A percentile compares a stretch with the other conserved stretches of the same genome.
These are phyloP conservation scores for Linyphia triangularis DNA, from an alignment of 2,888 invertebrate genomes.

Conservation along the genomic window DNA sequence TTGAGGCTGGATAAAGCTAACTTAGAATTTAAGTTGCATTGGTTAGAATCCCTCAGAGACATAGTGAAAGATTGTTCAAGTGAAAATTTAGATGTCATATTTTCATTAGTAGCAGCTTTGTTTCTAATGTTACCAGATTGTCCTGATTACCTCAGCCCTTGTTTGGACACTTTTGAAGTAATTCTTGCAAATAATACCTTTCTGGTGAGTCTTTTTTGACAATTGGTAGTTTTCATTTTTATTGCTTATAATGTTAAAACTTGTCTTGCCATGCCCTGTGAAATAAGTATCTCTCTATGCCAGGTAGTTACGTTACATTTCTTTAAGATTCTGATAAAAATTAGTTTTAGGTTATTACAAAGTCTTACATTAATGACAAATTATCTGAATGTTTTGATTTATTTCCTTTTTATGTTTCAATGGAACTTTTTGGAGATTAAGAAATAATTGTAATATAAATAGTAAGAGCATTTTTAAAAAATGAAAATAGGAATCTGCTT, in stretches of 20 bases:
- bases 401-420: no score
- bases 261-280: background rate
- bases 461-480: no score
- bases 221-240: background rate
- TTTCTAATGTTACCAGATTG: slow-evolving; percentile 48
- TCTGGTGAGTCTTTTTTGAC: slow-evolving; percentile 42
- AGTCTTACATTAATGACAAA: no score
- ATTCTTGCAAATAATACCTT: slow-evolving; percentile 25
- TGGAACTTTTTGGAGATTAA: no score
- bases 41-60: slow-evolving; percentile 32
- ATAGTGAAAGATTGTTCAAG: background rate
- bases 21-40: slow-evolving; percentile 18
- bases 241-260: background rate
- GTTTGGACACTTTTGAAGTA: slow-evolving; percentile 42
- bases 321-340: background rate
- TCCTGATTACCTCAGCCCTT: background rate
- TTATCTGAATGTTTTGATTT: no score
- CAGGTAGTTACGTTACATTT: background rate
- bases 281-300: background rate
- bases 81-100: slow-evolving; percentile 54
- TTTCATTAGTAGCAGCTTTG: slow-evolving; percentile 50
- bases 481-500: no score
- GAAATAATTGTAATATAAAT: no score
- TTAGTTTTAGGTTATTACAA: no score
- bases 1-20: slow-evolving; percentile 25